A percentile compares a stretch with the other conserved stretches of the same genome.
Evolutionary conservation across 2,797 vertebrate species (phyloP).

Genomic region (Artibeus lituratus): DNA sequence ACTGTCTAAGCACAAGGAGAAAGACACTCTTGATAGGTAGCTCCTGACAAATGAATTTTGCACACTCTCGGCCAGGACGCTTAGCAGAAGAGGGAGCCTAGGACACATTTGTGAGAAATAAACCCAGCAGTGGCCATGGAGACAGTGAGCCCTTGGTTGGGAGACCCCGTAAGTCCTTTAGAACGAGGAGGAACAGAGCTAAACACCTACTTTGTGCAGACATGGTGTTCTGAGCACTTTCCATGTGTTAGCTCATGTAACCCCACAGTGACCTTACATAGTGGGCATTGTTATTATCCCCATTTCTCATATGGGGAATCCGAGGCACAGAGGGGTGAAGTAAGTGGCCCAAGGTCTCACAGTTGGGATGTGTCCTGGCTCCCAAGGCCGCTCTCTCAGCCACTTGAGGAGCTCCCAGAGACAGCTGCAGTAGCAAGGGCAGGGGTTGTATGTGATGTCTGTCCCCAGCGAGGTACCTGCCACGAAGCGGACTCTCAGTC

Average conservation of each 20-base stretch:
- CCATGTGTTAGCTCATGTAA: too few species aligned
- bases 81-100: neutral
- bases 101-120: neutral
- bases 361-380: neutral
- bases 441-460: neutral
- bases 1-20: neutral
- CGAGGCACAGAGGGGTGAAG: neutral
- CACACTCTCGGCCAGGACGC: neutral
- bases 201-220: neutral
- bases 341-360: neutral
- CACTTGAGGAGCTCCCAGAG: neutral
- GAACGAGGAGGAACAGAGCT: neutral
- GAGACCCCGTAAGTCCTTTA: neutral
- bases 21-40: neutral
- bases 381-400: neutral
- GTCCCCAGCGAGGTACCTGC: neutral
- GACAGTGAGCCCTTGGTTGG: neutral
- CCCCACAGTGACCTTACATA: neutral
- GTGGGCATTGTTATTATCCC: neutral
- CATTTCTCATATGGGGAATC: neutral
- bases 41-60: neutral
- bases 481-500: neutral
- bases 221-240: neutral
- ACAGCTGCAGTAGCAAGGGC: neutral
- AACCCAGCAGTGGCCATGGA: neutral